These are phyloP conservation scores for Oxyruncus cristatus DNA, from an alignment of 2,113 vertebrate genomes.

Conservation along the genomic window DNA sequence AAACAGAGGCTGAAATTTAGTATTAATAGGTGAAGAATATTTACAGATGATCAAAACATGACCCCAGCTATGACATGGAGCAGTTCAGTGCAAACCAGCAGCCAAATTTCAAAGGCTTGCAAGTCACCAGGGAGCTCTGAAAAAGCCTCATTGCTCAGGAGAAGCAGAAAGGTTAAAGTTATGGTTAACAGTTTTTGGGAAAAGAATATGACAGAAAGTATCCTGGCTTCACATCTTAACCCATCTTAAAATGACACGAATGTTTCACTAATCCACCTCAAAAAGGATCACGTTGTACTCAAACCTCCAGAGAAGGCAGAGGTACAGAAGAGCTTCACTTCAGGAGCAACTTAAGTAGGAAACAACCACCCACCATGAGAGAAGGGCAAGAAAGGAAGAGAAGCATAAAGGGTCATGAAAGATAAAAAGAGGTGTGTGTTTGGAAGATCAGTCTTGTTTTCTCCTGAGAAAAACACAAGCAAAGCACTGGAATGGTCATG, in stretches of 20 bases:
- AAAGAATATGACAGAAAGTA: not conserved
- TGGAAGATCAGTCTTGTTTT: not conserved
- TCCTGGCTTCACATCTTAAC: not conserved
- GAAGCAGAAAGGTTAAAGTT: not conserved
- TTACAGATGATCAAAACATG: not conserved
- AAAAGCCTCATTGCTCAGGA: not conserved
- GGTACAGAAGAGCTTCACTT: not conserved
- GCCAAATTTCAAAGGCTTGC: not conserved
- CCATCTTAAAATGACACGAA: not conserved
- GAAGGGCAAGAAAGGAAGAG: not conserved
- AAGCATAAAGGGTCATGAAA: not conserved
- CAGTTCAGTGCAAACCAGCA: not conserved
- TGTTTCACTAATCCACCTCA: not conserved
- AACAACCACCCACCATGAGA: not conserved
- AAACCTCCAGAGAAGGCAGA: not conserved
- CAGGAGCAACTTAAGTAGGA: not conserved
- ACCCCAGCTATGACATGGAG: not conserved
- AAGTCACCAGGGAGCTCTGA: not conserved
- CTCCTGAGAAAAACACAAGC: not conserved
- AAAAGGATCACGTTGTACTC: not conserved
- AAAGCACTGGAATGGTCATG: not conserved
- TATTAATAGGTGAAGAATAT: not conserved
- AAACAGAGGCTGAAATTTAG: not conserved
- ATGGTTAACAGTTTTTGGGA: not conserved
- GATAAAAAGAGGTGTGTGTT: not conserved